Base-by-base conservation (phyloP, 2,888 invertebrate genomes). In the Ectropis crepuscularia region DNA sequence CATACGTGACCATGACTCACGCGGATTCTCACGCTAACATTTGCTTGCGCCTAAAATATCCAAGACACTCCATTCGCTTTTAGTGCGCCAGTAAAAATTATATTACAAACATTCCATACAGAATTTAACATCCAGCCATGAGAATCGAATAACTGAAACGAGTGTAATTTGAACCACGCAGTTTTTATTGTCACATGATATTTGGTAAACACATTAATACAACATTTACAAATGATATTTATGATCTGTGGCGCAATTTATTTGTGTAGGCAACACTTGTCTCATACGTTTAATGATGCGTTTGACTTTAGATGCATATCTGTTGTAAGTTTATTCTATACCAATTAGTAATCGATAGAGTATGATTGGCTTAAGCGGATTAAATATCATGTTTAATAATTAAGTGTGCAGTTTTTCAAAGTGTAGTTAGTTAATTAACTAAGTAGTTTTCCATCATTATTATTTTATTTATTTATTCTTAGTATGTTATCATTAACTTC, bases 121-220 rank as follows among this genome's bases (percentile, higher is more conserved):
- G 41, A 61, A 51, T 58, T 58, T 58, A 53, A 58, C 53, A 54
- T 48, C 16, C 51, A 67, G 43, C 59, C 65, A 72, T 67, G 70
- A 63, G 70, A 68, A 67, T 67, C 63, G 60, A 68, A 71, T 55
- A 57, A 65, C 69, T 28, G 84, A 74, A 84, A 47, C 47, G 39
- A 46, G 41, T 38, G 54, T n/a, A 54, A 85, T 72, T 6, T 65
- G 69, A 86, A 63, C 76, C 66, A 66, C 47, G 67, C 68, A 72
- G 73, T 76, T 80, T 79, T 78, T 74, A 75, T 71, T 79, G 80
- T 74, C 77, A 83, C 69, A 72, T 73, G 78, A 78, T 74, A 80
- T 77, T 78, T 76, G 71, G 78, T 77, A 76, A 79, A 81, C 74
- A 79, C 76, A 73, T 78, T 78, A 58, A 61, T 76, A 71, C 73